These are phyloP conservation scores for Yponomeuta malinellus DNA, from an alignment of 2,888 invertebrate genomes.

Conservation along the genomic window DNA sequence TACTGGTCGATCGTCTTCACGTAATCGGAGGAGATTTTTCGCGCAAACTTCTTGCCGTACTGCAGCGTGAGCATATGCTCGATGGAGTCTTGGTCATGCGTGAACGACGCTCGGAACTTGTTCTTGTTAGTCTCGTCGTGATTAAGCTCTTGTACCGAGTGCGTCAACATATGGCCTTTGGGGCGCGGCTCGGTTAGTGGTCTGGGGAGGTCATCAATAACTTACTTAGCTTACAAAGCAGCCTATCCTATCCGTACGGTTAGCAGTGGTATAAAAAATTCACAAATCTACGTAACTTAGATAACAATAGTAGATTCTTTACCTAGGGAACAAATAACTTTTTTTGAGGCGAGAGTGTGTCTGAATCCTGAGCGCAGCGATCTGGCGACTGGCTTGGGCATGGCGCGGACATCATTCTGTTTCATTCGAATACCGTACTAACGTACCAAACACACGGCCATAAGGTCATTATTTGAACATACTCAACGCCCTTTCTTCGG, in stretches of 20 bases:
- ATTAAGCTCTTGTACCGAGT: not conserved
- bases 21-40: constrained; percentile 59
- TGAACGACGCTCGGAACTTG: constrained; percentile 20
- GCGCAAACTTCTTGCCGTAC: constrained; percentile 40
- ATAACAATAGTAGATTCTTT: too few species aligned
- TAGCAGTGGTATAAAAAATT: too few species aligned
- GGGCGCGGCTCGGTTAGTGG: not conserved
- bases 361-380: too few species aligned
- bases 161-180: not conserved
- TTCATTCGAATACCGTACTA: too few species aligned
- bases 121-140: not conserved
- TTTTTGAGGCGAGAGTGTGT: too few species aligned
- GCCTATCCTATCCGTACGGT: not conserved
- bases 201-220: not conserved
- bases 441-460: too few species aligned
- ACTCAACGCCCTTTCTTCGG: too few species aligned
- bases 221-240: not conserved
- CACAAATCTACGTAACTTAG: too few species aligned
- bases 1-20: constrained; percentile 49
- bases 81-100: constrained; percentile 24
- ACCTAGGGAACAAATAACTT: too few species aligned
- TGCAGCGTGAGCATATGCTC: constrained; percentile 45
- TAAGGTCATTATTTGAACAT: too few species aligned
- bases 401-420: too few species aligned
- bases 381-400: too few species aligned